Percentiles rank a stretch among this genome's conserved stretches.
These are phyloP conservation scores for Phytoseiulus persimilis DNA, from an alignment of 2,888 invertebrate species.

Conservation along the genomic window DNA sequence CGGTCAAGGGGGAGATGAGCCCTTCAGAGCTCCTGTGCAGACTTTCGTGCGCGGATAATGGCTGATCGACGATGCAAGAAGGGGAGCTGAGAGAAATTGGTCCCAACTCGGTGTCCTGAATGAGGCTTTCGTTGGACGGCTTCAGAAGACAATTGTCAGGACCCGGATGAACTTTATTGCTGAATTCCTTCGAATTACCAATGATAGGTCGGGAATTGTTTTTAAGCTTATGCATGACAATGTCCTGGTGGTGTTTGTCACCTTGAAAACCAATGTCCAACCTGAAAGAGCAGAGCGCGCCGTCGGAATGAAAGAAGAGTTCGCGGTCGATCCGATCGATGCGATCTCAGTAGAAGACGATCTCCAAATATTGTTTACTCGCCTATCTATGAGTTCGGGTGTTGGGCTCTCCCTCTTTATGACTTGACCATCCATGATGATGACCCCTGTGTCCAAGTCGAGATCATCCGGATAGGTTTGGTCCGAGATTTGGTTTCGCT, in stretches of 20 bases:
- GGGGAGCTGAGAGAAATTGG: slow-evolving; percentile 26
- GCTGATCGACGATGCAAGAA: slow-evolving; percentile 32
- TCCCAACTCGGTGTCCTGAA: slow-evolving; percentile 34
- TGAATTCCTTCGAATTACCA: slow-evolving; percentile 36
- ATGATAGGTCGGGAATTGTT: slow-evolving; percentile 39
- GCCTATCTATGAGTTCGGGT: slow-evolving; percentile 35
- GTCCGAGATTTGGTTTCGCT: slow-evolving; percentile 82
- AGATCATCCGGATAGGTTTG: slow-evolving; percentile 60
- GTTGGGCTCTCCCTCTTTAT: slow-evolving; percentile 62
- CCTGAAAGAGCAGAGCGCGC: slow-evolving; percentile 1
- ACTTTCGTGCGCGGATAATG: slow-evolving; percentile 23
- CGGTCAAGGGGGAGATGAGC: slow-evolving; percentile 5
- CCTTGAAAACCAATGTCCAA: slow-evolving; percentile 38
- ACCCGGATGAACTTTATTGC: slow-evolving; percentile 36
- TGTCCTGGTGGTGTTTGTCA: slow-evolving; percentile 34
- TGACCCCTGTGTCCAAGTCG: slow-evolving; percentile 56
- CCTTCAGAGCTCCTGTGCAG: slow-evolving; percentile 9
- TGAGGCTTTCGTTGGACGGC: slow-evolving; percentile 35
- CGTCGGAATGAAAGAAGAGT: no score
- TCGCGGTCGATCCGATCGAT: background rate
- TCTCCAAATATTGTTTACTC: background rate
- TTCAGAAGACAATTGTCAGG: slow-evolving; percentile 14
- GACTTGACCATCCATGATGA: slow-evolving; percentile 68
- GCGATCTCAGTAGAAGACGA: background rate
- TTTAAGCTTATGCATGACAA: slow-evolving; percentile 38